Percentiles rank a stretch among this genome's conserved stretches.
These are phyloP conservation scores for Zhuqinia jingwanae DNA, from an alignment of 2,888 invertebrate genomes.

Conservation along the genomic window DNA sequence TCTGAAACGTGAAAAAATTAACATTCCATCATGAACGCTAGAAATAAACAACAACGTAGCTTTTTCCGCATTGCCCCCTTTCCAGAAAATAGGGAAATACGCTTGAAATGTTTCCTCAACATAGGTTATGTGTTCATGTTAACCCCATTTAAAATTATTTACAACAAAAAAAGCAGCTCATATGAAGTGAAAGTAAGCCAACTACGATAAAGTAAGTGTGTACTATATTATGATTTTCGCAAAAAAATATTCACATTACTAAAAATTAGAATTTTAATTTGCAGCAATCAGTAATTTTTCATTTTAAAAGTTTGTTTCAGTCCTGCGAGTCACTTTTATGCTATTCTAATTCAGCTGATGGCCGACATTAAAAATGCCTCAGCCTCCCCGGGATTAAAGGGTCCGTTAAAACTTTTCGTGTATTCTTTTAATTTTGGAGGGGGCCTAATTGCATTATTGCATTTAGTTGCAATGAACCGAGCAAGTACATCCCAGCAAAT, in stretches of 20 bases:
- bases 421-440: neutral
- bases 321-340: no score
- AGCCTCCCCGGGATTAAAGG: no score
- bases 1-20: no score
- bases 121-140: neutral
- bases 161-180: neutral
- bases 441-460: neutral
- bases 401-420: conserved; percentile 7
- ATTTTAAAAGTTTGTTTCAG: conserved; percentile 17
- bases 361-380: no score
- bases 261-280: no score
- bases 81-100: conserved; percentile 30
- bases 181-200: neutral
- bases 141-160: conserved; percentile 1
- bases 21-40: no score
- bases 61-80: conserved; percentile 6
- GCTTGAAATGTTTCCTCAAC: neutral
- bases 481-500: neutral
- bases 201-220: neutral
- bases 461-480: neutral
- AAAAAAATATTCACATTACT: no score
- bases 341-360: no score
- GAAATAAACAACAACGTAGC: no score
- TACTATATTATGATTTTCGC: no score
- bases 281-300: no score